Evolutionary conservation across 2,113 vertebrate species (phyloP).

Genomic region (Mola mola): DNA sequence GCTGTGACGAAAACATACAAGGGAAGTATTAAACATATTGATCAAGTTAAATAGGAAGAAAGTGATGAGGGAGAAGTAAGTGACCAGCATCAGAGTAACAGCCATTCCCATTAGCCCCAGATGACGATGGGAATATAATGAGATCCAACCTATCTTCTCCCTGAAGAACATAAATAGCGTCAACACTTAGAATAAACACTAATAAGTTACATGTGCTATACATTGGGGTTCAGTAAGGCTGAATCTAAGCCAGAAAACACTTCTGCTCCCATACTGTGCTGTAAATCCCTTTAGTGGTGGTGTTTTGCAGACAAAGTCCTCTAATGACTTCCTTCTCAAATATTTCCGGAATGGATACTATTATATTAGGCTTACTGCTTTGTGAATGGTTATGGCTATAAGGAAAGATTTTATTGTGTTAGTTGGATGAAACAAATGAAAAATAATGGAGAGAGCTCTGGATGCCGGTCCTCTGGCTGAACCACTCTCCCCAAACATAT

Average conservation of each 20-base stretch:
- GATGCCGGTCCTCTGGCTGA: not conserved
- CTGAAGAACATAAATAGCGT: slow-evolving; percentile 11
- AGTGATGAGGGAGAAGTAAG: slow-evolving; percentile 31
- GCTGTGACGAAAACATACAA: not conserved
- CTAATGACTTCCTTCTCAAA: slow-evolving; percentile 71
- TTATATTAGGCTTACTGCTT: slow-evolving; percentile 43
- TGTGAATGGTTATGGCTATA: slow-evolving; percentile 27
- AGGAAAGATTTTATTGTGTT: slow-evolving; percentile 35
- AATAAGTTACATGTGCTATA: not conserved
- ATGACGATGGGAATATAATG: slow-evolving; percentile 30
- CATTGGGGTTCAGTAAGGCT: not conserved
- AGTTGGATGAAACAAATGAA: slow-evolving; percentile 34
- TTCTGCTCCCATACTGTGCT: no score
- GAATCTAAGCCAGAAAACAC: no score
- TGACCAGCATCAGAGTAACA: slow-evolving; percentile 17
- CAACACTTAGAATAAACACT: slow-evolving; percentile 4
- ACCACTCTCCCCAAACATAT: not conserved
- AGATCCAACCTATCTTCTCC: slow-evolving; percentile 8
- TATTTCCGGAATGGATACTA: slow-evolving; percentile 58
- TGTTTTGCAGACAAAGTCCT: slow-evolving; percentile 25
- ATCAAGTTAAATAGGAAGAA: slow-evolving; percentile 38
- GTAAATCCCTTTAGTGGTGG: not conserved
- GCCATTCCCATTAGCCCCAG: slow-evolving; percentile 29
- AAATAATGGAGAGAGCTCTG: slow-evolving; percentile 12
- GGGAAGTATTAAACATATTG: not conserved